These are phyloP conservation scores for Amphimedon queenslandica DNA, from an alignment of 37 sponge, comb jelly and placozoan species.

Conservation along the genomic window DNA sequence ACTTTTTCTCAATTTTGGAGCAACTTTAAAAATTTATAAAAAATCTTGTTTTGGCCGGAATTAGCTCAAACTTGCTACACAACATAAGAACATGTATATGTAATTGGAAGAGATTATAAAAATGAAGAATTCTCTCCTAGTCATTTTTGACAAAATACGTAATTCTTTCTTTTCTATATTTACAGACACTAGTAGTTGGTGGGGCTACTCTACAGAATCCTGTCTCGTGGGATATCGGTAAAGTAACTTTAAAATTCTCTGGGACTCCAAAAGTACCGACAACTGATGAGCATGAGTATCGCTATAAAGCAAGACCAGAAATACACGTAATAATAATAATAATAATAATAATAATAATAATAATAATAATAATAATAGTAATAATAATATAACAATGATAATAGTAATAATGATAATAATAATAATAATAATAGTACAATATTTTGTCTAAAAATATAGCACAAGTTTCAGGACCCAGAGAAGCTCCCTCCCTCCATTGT, in stretches of 20 bases:
- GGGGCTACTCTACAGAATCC: constrained; percentile 68
- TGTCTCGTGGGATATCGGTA: constrained; percentile 58
- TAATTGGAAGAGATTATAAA: not conserved
- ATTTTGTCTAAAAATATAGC: constrained; percentile 35
- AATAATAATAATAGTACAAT: too few relatives aligned
- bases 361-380: not conserved
- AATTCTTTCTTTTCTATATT: not conserved
- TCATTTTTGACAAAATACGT: too few relatives aligned
- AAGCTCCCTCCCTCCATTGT: constrained; percentile 75
- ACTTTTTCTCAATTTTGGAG: too few relatives aligned
- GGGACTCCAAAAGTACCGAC: constrained; percentile 15
- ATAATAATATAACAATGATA: not conserved
- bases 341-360: not conserved
- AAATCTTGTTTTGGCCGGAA: too few relatives aligned
- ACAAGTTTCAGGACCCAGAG: constrained; percentile 81
- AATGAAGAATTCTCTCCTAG: too few relatives aligned
- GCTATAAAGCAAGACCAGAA: constrained; percentile 50
- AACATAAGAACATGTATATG: too few relatives aligned
- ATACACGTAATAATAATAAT: constrained; percentile 19
- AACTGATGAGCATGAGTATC: constrained; percentile 1
- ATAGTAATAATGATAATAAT: not conserved
- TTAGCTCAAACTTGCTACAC: too few relatives aligned
- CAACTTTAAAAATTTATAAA: too few relatives aligned
- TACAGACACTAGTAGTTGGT: constrained; percentile 59
- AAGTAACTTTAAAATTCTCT: constrained; percentile 50